phyloP scores from a whole-genome alignment of 2,888 invertebrate genomes.

The Ochlodes sylvanus region DNA sequence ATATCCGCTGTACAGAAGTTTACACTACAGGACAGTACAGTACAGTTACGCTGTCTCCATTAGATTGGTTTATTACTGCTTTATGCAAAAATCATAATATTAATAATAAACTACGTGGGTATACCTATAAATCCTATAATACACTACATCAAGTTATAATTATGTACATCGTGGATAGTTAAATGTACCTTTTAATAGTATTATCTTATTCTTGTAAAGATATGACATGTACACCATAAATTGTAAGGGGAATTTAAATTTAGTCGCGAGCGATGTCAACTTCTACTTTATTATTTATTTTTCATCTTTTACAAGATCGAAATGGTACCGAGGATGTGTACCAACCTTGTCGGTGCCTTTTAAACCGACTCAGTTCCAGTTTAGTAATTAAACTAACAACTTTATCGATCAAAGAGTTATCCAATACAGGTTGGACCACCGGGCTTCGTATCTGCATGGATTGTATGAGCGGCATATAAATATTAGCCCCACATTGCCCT shows the following conservation, averaged over 20 bases:
- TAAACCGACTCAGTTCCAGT: constrained; percentile 69
- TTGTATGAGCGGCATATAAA: constrained; percentile 63
- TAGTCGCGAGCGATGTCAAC: constrained; percentile 8
- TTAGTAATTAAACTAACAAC: constrained; percentile 82
- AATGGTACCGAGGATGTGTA: constrained; percentile 56
- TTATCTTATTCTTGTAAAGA: not conserved
- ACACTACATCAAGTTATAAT: no score
- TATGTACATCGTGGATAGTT: not conserved
- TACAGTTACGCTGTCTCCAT: no score
- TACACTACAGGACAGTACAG: no score
- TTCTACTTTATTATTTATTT: constrained; percentile 29
- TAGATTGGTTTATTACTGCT: no score
- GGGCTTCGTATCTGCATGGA: constrained; percentile 64
- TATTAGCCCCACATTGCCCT: constrained; percentile 64
- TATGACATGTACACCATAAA: constrained; percentile 7
- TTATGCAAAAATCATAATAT: no score
- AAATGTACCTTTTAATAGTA: not conserved
- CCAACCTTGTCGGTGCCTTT: constrained; percentile 64
- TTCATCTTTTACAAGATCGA: constrained; percentile 27
- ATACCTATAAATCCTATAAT: no score
- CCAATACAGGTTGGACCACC: constrained; percentile 74
- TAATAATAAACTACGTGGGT: no score
- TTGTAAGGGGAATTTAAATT: constrained; percentile 9
- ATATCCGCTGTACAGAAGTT: no score
- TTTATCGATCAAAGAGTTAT: constrained; percentile 79